A percentile compares a stretch with the other conserved stretches of the same genome.
These are phyloP conservation scores for Prunella strophiata DNA, from an alignment of 2,797 vertebrate genomes.

Conservation along the genomic window DNA sequence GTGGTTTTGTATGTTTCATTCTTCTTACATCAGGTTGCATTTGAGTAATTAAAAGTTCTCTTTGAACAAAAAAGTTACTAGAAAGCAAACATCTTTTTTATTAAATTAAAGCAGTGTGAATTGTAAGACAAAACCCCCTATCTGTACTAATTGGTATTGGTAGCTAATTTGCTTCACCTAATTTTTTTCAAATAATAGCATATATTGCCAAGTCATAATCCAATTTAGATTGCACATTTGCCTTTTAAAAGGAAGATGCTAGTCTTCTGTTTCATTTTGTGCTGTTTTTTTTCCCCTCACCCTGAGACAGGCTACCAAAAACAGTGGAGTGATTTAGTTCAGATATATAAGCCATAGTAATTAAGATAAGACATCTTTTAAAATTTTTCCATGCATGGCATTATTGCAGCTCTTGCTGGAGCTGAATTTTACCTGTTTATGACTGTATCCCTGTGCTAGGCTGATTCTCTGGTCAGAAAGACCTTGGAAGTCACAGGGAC, in stretches of 20 bases:
- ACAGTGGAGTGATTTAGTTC: not conserved
- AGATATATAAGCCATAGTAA: not conserved
- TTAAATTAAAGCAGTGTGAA: not conserved
- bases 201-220: not conserved
- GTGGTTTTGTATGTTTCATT: not conserved
- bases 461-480: not conserved
- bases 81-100: not conserved
- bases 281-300: rapidly evolving
- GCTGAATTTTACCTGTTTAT: not conserved
- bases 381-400: not conserved
- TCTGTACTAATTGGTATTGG: not conserved
- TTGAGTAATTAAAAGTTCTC: not conserved
- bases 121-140: not conserved
- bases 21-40: not conserved
- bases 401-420: not conserved
- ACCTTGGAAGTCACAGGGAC: not conserved
- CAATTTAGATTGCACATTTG: not conserved
- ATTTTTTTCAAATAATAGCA: not conserved
- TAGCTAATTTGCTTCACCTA: not conserved
- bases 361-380: not conserved
- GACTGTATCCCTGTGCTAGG: not conserved
- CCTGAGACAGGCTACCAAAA: not conserved
- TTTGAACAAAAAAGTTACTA: not conserved
- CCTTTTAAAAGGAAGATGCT: not conserved
- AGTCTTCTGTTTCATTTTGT: not conserved